Evolutionary conservation across 2,797 vertebrate genomes (phyloP), one percentile per base, ranked within the genome.

Genomic region (Acrocephalus scirpaceus): DNA sequence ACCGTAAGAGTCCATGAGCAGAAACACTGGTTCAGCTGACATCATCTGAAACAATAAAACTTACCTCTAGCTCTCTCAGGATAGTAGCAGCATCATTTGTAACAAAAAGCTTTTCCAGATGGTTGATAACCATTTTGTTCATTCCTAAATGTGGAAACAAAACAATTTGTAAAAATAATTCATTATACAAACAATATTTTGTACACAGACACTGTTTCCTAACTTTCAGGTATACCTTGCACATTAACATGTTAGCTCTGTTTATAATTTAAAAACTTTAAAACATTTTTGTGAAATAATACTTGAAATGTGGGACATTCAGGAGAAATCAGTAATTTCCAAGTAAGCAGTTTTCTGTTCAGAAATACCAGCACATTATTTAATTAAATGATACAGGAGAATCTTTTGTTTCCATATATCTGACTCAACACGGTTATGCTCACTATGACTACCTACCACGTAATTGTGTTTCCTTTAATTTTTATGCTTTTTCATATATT

Each of bases 121-220:
- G 99, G 97, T 99, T 99, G 97, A 99, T 99, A 96, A 99, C 99
- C 99, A 99, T 99, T 98, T 99, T 99, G 97, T 99, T 99, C 99
- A 99, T 99, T 67, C 99, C 99, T 99, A 96, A 61, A 53, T 4
- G n/a, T 18, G 80, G 3, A 47, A 71, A 48, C 7, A 40, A 27
- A 62, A 62, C 13, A 22, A 29, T 22, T 4, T 4, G 5, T 7
- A 47, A 57, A 73, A 60, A 21, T 10, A 1, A 69, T n/a, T 38
- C 7, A 19, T 75, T 23, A 62, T 47, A 13, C 13, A 91, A 77
- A 23, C 6, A 40, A 1, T 1, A 54, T 38, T 44, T 40, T 44
- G 47, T 12, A 78, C 11, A 66, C 6, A 57, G 32, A 88, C 13
- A 66, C 3, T 10, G 6, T 7, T 75, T 61, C 6, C 2, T 32